Evolutionary conservation across 2,797 vertebrate species (phyloP).

Genomic region (Tiaroga cobitis): DNA sequence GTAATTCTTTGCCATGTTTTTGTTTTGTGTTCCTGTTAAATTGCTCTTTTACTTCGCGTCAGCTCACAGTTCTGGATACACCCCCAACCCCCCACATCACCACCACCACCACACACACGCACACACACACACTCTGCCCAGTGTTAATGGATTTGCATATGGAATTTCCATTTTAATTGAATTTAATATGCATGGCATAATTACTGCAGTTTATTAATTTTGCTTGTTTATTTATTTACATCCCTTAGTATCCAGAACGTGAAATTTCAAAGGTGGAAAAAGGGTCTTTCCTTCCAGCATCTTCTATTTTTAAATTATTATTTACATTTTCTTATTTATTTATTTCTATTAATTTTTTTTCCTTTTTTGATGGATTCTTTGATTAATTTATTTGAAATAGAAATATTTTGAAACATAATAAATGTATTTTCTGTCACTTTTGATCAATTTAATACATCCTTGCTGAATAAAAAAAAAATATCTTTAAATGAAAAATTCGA

Average conservation of each 20-base stretch:
- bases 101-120: too few relatives aligned
- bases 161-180: conserved; percentile 46
- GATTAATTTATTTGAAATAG: neutral
- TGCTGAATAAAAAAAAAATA: neutral
- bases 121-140: neutral
- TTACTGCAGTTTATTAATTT: conserved; percentile 25
- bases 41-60: neutral
- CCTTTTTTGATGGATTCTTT: neutral
- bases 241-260: neutral
- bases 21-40: conserved; percentile 1
- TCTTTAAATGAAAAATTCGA: neutral
- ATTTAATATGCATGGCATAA: conserved; percentile 30
- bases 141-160: conserved; percentile 33
- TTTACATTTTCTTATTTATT: neutral
- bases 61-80: too few relatives aligned
- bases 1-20: conserved; percentile 8
- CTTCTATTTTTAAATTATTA: neutral
- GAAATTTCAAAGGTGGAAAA: neutral
- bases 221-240: conserved; percentile 4
- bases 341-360: too few relatives aligned
- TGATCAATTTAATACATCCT: neutral
- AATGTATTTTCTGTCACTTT: neutral
- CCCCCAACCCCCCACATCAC: neutral
- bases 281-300: neutral
- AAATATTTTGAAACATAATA: neutral